Conservation (phyloP, 2,888 invertebrate genomes). For the Zygaena filipendulae region DNA sequence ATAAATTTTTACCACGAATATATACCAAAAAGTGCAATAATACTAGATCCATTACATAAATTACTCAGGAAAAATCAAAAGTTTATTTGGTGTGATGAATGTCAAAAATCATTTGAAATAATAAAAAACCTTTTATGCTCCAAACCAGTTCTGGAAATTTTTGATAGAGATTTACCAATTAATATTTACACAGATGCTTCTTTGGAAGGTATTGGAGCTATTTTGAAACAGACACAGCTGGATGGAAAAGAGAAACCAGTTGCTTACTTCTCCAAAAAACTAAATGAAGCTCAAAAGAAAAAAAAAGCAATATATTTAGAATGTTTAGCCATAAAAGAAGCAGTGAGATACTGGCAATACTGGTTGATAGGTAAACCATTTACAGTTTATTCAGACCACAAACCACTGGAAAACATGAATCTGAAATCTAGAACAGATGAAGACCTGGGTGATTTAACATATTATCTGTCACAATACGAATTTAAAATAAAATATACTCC, state of each 20-base stretch:
- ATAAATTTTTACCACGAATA: constrained; percentile 18
- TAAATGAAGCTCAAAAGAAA: constrained; percentile 12
- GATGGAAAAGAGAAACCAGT: constrained; percentile 7
- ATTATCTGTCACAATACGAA: constrained; percentile 22
- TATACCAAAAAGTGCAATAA: constrained; percentile 17
- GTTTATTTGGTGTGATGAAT: constrained; percentile 6
- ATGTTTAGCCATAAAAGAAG: constrained; percentile 18
- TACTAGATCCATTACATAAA: constrained; percentile 13
- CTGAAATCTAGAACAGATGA: constrained; percentile 16
- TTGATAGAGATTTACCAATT: constrained; percentile 18
- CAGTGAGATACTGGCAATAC: constrained; percentile 18
- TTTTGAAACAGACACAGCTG: constrained; percentile 14
- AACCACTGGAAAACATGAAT: constrained; percentile 15
- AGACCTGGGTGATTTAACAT: constrained; percentile 15
- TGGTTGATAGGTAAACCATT: constrained; percentile 17
- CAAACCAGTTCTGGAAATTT: constrained; percentile 16
- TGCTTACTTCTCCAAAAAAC: constrained; percentile 6
- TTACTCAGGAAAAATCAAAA: constrained; percentile 3
- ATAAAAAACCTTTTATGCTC: constrained; percentile 16
- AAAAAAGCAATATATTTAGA: constrained; percentile 18
- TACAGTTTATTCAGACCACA: constrained; percentile 17
- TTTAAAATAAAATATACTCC: constrained; percentile 19
- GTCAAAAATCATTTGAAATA: constrained; percentile 13
- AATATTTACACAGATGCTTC: constrained; percentile 19
- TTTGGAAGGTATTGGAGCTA: constrained; percentile 18